Evolutionary conservation across 2,888 invertebrate species (phyloP).

Genomic region (Druceiella hillmani): DNA sequence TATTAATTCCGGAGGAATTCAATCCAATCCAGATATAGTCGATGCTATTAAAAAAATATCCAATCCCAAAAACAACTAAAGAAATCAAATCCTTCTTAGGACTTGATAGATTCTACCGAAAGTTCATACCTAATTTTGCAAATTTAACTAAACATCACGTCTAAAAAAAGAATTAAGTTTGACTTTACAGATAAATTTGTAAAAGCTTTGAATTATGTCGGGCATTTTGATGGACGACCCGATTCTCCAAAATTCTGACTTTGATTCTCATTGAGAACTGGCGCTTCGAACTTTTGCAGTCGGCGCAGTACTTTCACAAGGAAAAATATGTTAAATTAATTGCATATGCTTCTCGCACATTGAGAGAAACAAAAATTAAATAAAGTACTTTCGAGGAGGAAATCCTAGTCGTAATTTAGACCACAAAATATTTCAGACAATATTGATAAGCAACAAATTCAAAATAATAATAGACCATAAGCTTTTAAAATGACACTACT

Average conservation of each 20-base stretch:
- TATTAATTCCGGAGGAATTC: conserved; percentile 22
- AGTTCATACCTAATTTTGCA: conserved; percentile 18
- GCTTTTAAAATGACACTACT: not conserved
- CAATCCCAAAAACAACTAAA: conserved; percentile 20
- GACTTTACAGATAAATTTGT: too few relatives aligned
- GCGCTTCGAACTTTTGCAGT: conserved; percentile 16
- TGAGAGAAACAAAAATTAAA: too few relatives aligned
- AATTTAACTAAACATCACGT: conserved; percentile 22
- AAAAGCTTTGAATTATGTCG: conserved; percentile 15
- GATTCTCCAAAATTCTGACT: conserved; percentile 21
- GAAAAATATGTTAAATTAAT: conserved; percentile 7
- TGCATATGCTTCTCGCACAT: too few relatives aligned
- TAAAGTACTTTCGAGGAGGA: too few relatives aligned
- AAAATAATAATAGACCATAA: conserved; percentile 2
- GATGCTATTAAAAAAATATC: too few relatives aligned
- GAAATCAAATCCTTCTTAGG: too few relatives aligned
- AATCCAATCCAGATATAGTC: conserved; percentile 25
- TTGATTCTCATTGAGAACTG: conserved; percentile 22
- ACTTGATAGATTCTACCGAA: too few relatives aligned
- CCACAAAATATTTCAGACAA: conserved; percentile 13
- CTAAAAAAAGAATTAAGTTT: conserved; percentile 18
- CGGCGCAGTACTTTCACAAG: conserved; percentile 21
- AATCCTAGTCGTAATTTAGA: too few relatives aligned
- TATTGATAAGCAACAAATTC: conserved; percentile 12
- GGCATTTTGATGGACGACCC: conserved; percentile 17